Conservation (phyloP, 2,113 vertebrate species). For the Pampusana beccarii region DNA sequence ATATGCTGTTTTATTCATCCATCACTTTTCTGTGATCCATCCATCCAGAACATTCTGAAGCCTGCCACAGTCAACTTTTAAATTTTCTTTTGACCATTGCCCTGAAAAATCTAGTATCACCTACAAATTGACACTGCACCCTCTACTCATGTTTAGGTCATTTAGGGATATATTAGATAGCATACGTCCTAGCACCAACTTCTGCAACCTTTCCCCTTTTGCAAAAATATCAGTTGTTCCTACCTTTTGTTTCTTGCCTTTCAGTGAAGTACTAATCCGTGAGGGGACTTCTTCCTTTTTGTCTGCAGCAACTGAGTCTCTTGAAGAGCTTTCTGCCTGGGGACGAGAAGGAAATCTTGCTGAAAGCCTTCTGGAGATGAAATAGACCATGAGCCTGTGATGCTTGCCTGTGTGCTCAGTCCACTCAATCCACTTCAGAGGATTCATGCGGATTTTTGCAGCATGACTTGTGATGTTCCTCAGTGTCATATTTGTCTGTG, state of each 20-base stretch:
- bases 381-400: not conserved
- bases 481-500: not conserved
- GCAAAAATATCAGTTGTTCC: not conserved
- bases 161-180: not conserved
- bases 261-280: not conserved
- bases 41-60: not conserved
- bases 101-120: not conserved
- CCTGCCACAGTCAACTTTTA: not conserved
- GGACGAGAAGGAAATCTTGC: not conserved
- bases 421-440: not conserved
- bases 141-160: not conserved
- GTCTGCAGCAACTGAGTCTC: not conserved
- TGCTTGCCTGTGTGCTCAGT: not conserved
- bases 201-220: not conserved
- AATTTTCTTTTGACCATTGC: not conserved
- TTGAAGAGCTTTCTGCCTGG: not conserved
- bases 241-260: not conserved
- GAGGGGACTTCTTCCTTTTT: not conserved
- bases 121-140: not conserved
- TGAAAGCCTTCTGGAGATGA: not conserved
- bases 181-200: not conserved
- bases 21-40: not conserved
- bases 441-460: not conserved
- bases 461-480: not conserved
- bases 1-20: not conserved